Percentiles rank a stretch among this genome's conserved stretches.
phyloP scores from a whole-genome alignment of 53 echinoderm and acorn worm species.

The Actinopyga echinites region DNA sequence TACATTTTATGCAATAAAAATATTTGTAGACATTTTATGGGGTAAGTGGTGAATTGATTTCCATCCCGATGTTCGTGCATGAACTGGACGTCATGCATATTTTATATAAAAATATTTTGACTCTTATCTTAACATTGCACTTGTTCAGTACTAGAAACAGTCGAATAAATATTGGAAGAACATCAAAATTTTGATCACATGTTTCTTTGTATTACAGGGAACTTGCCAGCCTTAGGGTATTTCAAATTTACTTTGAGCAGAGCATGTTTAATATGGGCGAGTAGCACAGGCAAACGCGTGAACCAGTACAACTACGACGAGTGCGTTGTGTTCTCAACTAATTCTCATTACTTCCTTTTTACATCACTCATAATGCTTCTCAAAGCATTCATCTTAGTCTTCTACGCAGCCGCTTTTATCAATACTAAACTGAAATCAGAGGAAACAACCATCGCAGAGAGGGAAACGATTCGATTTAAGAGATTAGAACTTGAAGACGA shows the following conservation, averaged over 20 bases:
- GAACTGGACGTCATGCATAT: too few relatives aligned
- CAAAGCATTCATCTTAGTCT: conserved; percentile 56
- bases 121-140: too few relatives aligned
- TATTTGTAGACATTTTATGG: too few relatives aligned
- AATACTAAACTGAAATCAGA: conserved; percentile 9
- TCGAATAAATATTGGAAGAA: too few relatives aligned
- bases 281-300: conserved; percentile 19
- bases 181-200: background rate
- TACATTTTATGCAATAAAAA: too few relatives aligned
- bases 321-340: conserved; percentile 71
- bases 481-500: conserved; percentile 36
- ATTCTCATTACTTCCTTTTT: conserved; percentile 65
- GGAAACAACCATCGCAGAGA: conserved; percentile 1
- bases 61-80: too few relatives aligned
- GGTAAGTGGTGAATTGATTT: too few relatives aligned
- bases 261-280: conserved; percentile 68
- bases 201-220: conserved; percentile 45
- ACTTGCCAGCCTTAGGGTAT: conserved; percentile 68
- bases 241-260: conserved; percentile 70
- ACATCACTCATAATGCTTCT: conserved; percentile 60
- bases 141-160: too few relatives aligned
- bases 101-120: too few relatives aligned
- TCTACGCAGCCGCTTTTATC: conserved; percentile 47
- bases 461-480: conserved; percentile 39
- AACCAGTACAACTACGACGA: conserved; percentile 66